A percentile compares a stretch with the other conserved stretches of the same genome.
Conservation (phyloP, 2,113 vertebrate species). For the Gambusia holbrooki region DNA sequence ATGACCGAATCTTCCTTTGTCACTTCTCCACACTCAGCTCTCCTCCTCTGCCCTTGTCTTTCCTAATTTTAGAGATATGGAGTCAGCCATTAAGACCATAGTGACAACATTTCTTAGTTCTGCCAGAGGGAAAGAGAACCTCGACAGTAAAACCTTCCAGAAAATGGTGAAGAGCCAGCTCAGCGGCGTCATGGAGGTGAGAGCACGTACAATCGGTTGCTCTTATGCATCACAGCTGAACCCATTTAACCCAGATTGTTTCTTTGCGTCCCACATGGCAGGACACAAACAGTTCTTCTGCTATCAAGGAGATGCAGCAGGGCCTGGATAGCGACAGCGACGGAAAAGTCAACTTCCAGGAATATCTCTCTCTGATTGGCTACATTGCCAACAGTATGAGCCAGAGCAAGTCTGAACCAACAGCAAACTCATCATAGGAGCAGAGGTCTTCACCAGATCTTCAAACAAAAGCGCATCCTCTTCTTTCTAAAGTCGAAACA, state of each 20-base stretch:
- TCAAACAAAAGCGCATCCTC: neutral
- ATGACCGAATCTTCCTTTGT: conserved; percentile 17
- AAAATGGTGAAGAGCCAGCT: conserved; percentile 72
- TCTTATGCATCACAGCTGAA: neutral
- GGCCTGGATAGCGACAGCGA: conserved; percentile 75
- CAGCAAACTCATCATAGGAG: conserved; percentile 43
- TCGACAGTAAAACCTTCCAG: conserved; percentile 63
- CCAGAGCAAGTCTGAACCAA: conserved; percentile 24
- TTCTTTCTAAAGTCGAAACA: conserved; percentile 12
- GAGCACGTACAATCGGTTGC: neutral
- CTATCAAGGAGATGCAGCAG: conserved; percentile 72
- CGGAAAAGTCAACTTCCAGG: conserved; percentile 77
- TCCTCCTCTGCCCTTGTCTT: conserved; percentile 12
- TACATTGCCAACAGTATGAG: conserved; percentile 72
- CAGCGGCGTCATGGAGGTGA: conserved; percentile 71
- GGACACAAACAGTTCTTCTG: conserved; percentile 65
- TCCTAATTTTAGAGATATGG: conserved; percentile 66
- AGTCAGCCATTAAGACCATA: conserved; percentile 73
- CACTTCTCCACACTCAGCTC: conserved; percentile 7
- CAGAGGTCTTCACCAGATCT: conserved; percentile 8
- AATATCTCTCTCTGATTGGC: conserved; percentile 77
- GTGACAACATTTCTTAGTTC: conserved; percentile 68
- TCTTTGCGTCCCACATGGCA: conserved; percentile 33
- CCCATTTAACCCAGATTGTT: neutral
- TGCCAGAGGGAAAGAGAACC: conserved; percentile 63